phyloP scores from a whole-genome alignment of 2,888 invertebrate genomes.

The Dryocosmus kuriphilus region DNA sequence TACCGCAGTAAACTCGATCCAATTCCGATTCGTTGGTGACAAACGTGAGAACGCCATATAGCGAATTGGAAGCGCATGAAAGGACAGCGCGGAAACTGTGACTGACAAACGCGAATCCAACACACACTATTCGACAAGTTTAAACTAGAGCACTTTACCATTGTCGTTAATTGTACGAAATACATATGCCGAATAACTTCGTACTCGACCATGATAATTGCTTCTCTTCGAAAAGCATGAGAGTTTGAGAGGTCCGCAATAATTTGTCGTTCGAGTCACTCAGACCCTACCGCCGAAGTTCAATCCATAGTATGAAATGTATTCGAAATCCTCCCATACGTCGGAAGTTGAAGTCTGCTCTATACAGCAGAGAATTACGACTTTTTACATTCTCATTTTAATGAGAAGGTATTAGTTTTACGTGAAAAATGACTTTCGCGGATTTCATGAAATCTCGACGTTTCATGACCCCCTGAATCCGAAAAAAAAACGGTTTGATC shows the following conservation, averaged over 20 bases:
- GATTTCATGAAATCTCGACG: too few relatives aligned
- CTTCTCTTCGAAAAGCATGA: neutral
- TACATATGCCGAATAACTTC: neutral
- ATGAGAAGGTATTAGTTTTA: too few relatives aligned
- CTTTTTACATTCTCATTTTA: too few relatives aligned
- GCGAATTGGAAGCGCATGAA: slow-evolving; percentile 7
- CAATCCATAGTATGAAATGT: neutral
- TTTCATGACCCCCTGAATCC: too few relatives aligned
- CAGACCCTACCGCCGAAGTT: neutral
- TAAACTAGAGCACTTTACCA: slow-evolving; percentile 2
- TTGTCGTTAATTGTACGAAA: neutral
- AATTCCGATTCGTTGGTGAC: slow-evolving; percentile 4
- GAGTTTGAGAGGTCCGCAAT: neutral
- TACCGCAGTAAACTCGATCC: slow-evolving; percentile 2
- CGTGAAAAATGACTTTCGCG: too few relatives aligned
- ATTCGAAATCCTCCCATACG: too few relatives aligned
- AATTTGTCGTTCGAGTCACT: neutral
- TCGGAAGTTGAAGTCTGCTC: too few relatives aligned
- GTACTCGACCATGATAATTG: neutral
- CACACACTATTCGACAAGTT: neutral
- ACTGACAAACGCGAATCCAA: slow-evolving; percentile 4
- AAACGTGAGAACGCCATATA: slow-evolving; percentile 7
- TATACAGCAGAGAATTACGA: too few relatives aligned
- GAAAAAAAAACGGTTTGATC: too few relatives aligned
- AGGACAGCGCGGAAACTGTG: slow-evolving; percentile 4